These are phyloP conservation scores for Hirundo rustica DNA, from an alignment of 2,797 vertebrate genomes.

Conservation along the genomic window DNA sequence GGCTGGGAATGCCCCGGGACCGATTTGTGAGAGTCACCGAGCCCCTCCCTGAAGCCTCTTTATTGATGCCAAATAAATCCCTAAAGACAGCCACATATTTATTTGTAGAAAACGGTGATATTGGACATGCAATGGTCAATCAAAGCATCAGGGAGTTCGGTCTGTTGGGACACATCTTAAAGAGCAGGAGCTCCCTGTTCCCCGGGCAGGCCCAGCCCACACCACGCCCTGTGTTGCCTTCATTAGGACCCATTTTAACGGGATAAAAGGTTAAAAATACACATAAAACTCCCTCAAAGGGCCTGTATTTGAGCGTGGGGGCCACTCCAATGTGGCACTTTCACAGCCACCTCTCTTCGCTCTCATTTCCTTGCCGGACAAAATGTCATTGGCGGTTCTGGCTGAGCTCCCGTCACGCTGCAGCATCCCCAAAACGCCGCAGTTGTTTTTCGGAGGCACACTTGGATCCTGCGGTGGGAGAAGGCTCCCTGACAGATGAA, in stretches of 20 bases:
- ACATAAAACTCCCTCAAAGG: not conserved
- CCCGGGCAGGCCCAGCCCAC: not conserved
- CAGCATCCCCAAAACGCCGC: not conserved
- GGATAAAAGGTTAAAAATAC: slow-evolving; percentile 43
- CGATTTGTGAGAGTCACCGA: fast-evolving
- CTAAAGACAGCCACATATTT: not conserved
- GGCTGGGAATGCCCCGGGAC: not conserved
- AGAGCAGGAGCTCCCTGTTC: slow-evolving; percentile 10
- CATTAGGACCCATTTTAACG: slow-evolving; percentile 40
- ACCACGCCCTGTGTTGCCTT: not conserved
- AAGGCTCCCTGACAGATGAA: not conserved
- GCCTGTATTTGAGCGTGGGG: not conserved
- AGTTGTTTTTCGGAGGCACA: fast-evolving
- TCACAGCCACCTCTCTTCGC: not conserved
- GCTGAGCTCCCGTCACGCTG: not conserved
- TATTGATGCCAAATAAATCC: not conserved
- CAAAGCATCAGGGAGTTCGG: not conserved
- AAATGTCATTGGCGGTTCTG: fast-evolving
- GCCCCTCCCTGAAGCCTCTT: not conserved
- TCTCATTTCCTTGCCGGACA: not conserved
- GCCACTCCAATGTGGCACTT: not conserved
- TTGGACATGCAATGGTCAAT: slow-evolving; percentile 18
- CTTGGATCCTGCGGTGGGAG: fast-evolving
- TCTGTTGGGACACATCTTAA: slow-evolving; percentile 51
- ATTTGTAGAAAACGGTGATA: not conserved